Evolutionary conservation across 2,888 invertebrate genomes (phyloP).

Genomic region (Cephus pulcher): DNA sequence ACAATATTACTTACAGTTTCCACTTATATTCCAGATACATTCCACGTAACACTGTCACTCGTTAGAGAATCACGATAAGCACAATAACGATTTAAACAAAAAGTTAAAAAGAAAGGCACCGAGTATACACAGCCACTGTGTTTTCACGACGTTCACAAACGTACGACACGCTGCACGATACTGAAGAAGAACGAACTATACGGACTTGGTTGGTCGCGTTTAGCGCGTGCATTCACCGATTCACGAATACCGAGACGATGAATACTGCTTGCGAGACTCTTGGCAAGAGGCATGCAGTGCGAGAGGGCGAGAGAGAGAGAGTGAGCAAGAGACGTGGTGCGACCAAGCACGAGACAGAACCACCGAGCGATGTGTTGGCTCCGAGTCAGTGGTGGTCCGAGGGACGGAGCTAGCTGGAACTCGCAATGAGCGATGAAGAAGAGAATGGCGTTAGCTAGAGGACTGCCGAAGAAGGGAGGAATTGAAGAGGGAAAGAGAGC

Average conservation of each 20-base stretch:
- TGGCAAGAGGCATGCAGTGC: constrained; percentile 6
- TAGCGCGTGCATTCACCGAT: constrained; percentile 46
- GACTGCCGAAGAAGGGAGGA: neutral
- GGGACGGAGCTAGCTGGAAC: too few relatives aligned
- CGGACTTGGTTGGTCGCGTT: constrained; percentile 7
- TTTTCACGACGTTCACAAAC: neutral
- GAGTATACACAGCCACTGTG: too few relatives aligned
- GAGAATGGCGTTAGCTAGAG: neutral
- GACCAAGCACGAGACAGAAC: constrained; percentile 12
- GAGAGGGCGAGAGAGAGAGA: constrained; percentile 17
- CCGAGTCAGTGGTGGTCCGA: too few relatives aligned
- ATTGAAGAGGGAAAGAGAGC: constrained; percentile 16
- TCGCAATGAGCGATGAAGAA: constrained; percentile 10
- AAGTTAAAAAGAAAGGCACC: too few relatives aligned
- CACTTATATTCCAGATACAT: too few relatives aligned
- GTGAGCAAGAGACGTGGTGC: constrained; percentile 14
- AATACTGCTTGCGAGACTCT: neutral
- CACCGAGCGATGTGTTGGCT: neutral
- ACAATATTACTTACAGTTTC: too few relatives aligned
- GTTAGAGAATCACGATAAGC: too few relatives aligned
- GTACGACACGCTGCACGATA: constrained; percentile 35
- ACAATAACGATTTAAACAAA: too few relatives aligned
- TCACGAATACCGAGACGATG: constrained; percentile 7
- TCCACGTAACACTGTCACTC: too few relatives aligned
- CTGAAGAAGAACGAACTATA: constrained; percentile 48